These are phyloP conservation scores for Rhinogobius similis DNA, from an alignment of 2,113 vertebrate species.

Conservation along the genomic window DNA sequence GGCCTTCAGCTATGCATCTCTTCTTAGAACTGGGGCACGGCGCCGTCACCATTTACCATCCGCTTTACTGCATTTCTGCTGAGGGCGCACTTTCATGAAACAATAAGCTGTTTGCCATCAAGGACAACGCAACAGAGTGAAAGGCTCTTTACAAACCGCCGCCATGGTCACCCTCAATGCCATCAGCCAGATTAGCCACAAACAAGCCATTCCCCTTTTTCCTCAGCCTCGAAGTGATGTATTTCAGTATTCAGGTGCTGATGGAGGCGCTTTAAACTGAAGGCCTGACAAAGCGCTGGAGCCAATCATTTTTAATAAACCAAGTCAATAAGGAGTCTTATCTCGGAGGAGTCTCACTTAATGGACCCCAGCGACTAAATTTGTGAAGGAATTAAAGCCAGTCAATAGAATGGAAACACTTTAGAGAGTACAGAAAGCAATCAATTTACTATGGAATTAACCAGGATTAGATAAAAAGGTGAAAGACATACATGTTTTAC, in stretches of 20 bases:
- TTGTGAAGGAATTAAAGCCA: neutral
- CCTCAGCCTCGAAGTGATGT: neutral
- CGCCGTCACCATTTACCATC: constrained; percentile 6
- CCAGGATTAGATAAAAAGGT: neutral
- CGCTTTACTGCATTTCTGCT: constrained; percentile 1
- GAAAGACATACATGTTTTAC: neutral
- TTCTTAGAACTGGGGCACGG: neutral
- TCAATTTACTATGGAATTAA: neutral
- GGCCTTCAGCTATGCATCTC: constrained; percentile 11
- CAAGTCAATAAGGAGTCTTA: constrained; percentile 6
- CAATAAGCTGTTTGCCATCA: constrained; percentile 17
- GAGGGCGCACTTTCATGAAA: neutral
- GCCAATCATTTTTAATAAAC: constrained; percentile 7
- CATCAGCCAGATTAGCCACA: constrained; percentile 6
- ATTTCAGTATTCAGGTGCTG: constrained; percentile 3
- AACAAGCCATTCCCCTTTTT: constrained; percentile 3
- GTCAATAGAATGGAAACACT: constrained; percentile 12
- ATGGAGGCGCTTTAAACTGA: neutral
- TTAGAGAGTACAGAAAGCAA: constrained; percentile 1
- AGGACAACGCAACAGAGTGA: constrained; percentile 40
- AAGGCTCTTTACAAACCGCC: constrained; percentile 20
- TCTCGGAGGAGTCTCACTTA: neutral
- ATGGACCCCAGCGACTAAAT: neutral
- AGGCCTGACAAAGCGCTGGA: neutral
- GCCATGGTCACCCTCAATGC: neutral